Conservation (phyloP, 1,140 invertebrate species). For the Drosophila sproati region DNA sequence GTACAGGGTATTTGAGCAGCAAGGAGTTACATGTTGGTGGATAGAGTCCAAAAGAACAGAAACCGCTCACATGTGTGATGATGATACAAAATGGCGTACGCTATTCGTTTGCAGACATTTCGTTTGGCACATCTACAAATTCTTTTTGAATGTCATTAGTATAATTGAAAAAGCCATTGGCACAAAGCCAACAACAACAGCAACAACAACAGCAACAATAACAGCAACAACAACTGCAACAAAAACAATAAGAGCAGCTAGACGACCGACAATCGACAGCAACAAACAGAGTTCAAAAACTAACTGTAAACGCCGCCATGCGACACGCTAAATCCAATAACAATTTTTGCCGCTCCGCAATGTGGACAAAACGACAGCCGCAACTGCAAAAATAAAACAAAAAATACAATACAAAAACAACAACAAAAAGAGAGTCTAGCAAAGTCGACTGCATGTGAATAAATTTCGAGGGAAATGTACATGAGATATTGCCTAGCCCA, state of each 20-base stretch:
- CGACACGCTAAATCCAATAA: conserved; percentile 80
- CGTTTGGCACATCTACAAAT: conserved; percentile 74
- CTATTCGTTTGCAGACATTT: conserved; percentile 55
- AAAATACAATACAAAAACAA: conserved; percentile 41
- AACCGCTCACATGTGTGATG: conserved; percentile 69
- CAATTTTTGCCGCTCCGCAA: conserved; percentile 55
- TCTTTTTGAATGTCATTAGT: conserved; percentile 82
- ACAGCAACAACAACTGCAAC: conserved; percentile 25
- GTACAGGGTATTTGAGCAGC: conserved; percentile 21
- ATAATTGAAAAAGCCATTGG: conserved; percentile 82
- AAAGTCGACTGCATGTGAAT: conserved; percentile 67
- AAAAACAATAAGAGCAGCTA: conserved; percentile 29
- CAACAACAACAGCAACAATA: conserved; percentile 32
- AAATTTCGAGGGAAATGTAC: conserved; percentile 71
- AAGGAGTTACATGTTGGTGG: conserved; percentile 14
- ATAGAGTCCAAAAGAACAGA: conserved; percentile 5
- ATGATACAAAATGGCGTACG: conserved; percentile 70
- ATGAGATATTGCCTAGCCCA: conserved; percentile 69
- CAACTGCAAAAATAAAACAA: conserved; percentile 37
- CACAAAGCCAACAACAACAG: conserved; percentile 62
- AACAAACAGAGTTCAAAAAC: conserved; percentile 48
- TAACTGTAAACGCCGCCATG: conserved; percentile 54
- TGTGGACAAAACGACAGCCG: conserved; percentile 60
- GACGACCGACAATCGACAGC: conserved; percentile 54
- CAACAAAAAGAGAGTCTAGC: conserved; percentile 39